Percentiles rank a stretch among this genome's conserved stretches.
Evolutionary conservation across 2,113 vertebrate genomes (phyloP).

Genomic region (Candoia aspera): DNA sequence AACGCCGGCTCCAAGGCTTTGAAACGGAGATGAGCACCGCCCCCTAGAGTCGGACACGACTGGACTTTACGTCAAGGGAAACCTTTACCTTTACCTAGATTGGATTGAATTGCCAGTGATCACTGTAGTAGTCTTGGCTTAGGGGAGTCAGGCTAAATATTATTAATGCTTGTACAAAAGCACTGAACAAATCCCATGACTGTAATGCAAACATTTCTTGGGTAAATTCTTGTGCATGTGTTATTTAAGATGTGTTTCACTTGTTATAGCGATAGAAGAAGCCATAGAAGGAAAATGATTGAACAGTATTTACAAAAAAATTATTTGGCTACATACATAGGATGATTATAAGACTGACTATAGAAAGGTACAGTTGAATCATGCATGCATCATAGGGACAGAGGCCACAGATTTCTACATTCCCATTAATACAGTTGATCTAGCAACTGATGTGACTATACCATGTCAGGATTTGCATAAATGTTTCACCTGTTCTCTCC

Average conservation of each 20-base stretch:
- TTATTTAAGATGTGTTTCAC: not conserved
- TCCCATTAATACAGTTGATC: not conserved
- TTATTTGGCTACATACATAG: not conserved
- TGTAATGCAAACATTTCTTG: not conserved
- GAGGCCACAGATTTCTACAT: not conserved
- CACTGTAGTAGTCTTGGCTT: constrained; percentile 34
- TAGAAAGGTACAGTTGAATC: not conserved
- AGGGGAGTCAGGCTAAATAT: constrained; percentile 34
- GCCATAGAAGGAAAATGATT: not conserved
- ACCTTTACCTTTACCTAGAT: no score
- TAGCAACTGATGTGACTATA: not conserved
- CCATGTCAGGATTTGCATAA: not conserved
- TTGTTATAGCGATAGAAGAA: not conserved
- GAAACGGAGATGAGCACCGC: no score
- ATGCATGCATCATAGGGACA: not conserved
- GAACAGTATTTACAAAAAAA: not conserved
- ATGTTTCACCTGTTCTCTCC: not conserved
- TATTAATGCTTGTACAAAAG: constrained; percentile 41
- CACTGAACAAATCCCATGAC: constrained; percentile 45
- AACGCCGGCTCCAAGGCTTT: no score
- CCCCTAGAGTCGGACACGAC: no score
- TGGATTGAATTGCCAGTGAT: constrained; percentile 45
- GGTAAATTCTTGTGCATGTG: not conserved
- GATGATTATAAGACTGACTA: not conserved
- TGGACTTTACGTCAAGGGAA: no score